Evolutionary conservation across 2,113 vertebrate species (phyloP).

Genomic region (Mormoops blainvillei): DNA sequence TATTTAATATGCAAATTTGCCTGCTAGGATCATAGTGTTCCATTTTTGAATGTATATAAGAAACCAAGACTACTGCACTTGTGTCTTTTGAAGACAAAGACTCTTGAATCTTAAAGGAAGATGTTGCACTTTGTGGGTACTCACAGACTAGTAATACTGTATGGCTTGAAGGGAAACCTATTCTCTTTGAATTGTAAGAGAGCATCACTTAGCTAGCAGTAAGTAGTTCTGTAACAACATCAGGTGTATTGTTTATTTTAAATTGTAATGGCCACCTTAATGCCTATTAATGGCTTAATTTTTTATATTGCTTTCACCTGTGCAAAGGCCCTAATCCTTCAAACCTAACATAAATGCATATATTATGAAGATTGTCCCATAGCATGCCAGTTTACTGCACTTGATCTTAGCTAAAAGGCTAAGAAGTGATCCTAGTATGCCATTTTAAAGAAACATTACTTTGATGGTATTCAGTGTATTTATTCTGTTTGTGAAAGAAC

Average conservation of each 20-base stretch:
- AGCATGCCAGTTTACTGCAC: slow-evolving; percentile 68
- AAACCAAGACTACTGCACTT: slow-evolving; percentile 75
- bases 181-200: slow-evolving; percentile 52
- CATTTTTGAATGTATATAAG: slow-evolving; percentile 77
- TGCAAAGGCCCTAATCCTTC: slow-evolving; percentile 71
- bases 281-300: slow-evolving; percentile 63
- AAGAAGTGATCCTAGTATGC: slow-evolving; percentile 46
- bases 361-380: slow-evolving; percentile 77
- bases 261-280: slow-evolving; percentile 63
- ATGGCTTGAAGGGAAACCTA: slow-evolving; percentile 59
- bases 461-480: slow-evolving; percentile 57
- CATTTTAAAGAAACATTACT: slow-evolving; percentile 71
- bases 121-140: slow-evolving; percentile 62
- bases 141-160: slow-evolving; percentile 65
- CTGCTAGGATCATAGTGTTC: slow-evolving; percentile 76
- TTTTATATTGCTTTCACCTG: slow-evolving; percentile 67
- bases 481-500: slow-evolving; percentile 70
- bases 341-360: slow-evolving; percentile 76
- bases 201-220: slow-evolving; percentile 53
- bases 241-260: slow-evolving; percentile 73
- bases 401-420: no score
- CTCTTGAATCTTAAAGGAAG: slow-evolving; percentile 75
- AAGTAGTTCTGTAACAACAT: slow-evolving; percentile 59
- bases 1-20: slow-evolving; percentile 76
- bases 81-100: slow-evolving; percentile 77